Conservation (phyloP, 1,140 invertebrate species). For the Apis cerana region DNA sequence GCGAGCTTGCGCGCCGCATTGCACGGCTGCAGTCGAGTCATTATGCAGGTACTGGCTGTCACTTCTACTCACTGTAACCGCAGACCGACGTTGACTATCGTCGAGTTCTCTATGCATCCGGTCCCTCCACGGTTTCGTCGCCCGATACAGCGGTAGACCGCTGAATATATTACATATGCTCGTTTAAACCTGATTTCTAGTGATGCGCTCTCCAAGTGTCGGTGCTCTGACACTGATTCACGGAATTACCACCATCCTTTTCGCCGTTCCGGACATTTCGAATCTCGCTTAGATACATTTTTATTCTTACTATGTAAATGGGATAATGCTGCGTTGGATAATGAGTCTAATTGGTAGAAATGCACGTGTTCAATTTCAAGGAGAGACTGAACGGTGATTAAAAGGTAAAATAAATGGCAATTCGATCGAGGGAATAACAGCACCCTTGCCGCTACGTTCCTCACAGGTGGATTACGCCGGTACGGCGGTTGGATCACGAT, state of each 20-base stretch:
- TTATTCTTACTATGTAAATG: background rate
- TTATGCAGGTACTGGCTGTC: constrained; percentile 74
- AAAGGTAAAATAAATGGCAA: background rate
- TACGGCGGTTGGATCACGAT: background rate
- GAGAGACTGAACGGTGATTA: background rate
- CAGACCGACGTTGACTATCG: constrained; percentile 63
- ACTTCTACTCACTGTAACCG: constrained; percentile 63
- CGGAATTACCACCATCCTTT: background rate
- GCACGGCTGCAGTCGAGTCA: constrained; percentile 72
- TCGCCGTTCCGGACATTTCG: background rate
- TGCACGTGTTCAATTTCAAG: background rate
- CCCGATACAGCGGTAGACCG: constrained; percentile 38
- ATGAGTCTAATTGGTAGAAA: background rate
- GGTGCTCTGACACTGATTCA: constrained; percentile 40
- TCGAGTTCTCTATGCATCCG: constrained; percentile 44
- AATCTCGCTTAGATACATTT: background rate
- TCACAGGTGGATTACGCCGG: background rate
- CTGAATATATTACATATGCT: constrained; percentile 55
- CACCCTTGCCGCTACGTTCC: background rate
- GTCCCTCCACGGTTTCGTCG: constrained; percentile 44
- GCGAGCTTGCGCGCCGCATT: constrained; percentile 67
- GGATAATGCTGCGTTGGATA: background rate
- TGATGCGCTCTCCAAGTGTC: constrained; percentile 14
- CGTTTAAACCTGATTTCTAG: constrained; percentile 52
- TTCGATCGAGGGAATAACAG: background rate